These are phyloP conservation scores for Paedocypris micromegethes DNA, from an alignment of 2,797 vertebrate species.

Conservation along the genomic window DNA sequence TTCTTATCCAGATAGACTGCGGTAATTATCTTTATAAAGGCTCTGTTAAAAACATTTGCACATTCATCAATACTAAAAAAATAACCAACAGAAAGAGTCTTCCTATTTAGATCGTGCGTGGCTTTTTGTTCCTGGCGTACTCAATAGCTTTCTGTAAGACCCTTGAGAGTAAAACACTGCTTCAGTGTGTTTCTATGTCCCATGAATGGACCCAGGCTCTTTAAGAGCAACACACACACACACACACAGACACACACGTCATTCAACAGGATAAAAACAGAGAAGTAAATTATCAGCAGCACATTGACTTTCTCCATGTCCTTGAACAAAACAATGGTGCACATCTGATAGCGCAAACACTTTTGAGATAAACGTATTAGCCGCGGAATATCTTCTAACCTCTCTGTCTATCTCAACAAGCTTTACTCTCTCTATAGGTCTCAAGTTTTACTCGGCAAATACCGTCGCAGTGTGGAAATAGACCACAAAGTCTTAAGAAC, in stretches of 20 bases:
- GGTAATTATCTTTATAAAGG: not conserved
- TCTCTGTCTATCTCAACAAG: slow-evolving; percentile 3
- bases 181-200: slow-evolving; percentile 33
- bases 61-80: slow-evolving; percentile 39
- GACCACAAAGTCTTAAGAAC: too few species aligned
- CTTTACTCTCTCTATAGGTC: not conserved
- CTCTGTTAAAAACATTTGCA: slow-evolving; percentile 5
- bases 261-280: slow-evolving; percentile 9
- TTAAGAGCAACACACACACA: slow-evolving; percentile 8
- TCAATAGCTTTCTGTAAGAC: slow-evolving; percentile 10
- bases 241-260: not conserved
- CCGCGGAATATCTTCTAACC: slow-evolving; percentile 17
- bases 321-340: slow-evolving; percentile 29
- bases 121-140: not conserved
- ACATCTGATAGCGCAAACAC: slow-evolving; percentile 24
- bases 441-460: slow-evolving; percentile 3
- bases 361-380: slow-evolving; percentile 29
- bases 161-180: slow-evolving; percentile 35
- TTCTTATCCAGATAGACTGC: not conserved
- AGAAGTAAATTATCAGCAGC: slow-evolving; percentile 23
- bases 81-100: slow-evolving; percentile 39
- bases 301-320: slow-evolving; percentile 25
- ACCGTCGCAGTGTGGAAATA: not conserved
- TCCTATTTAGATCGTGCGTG: slow-evolving; percentile 28
- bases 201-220: slow-evolving; percentile 27